Conservation (phyloP, 2,113 vertebrate genomes). For the Gymnocephalus cernua region DNA sequence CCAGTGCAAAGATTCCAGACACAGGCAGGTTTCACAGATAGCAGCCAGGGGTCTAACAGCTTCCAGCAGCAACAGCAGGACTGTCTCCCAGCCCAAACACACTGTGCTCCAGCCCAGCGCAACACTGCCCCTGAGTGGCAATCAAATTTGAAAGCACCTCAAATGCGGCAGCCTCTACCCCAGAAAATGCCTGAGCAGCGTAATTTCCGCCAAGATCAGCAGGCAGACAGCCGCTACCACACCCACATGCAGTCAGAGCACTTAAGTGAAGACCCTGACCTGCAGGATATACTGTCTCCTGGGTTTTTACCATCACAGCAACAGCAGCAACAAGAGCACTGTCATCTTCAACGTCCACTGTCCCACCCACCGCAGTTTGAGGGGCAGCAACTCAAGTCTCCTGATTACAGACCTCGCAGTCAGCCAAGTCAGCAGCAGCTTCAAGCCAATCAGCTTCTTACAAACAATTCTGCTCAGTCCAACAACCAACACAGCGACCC, state of each 20-base stretch:
- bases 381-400: conserved; percentile 81
- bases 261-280: conserved; percentile 85
- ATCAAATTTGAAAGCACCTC: conserved; percentile 66
- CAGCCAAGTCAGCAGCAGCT: conserved; percentile 79
- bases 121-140: conserved; percentile 84
- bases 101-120: conserved; percentile 78
- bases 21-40: conserved; percentile 75
- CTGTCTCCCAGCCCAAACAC: conserved; percentile 54
- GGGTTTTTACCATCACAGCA: conserved; percentile 73
- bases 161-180: conserved; percentile 68
- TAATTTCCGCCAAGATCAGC: conserved; percentile 74
- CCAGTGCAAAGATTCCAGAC: conserved; percentile 77
- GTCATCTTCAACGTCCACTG: conserved; percentile 77
- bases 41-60: conserved; percentile 64
- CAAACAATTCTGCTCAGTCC: conserved; percentile 72
- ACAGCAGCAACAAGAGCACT: conserved; percentile 81
- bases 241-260: conserved; percentile 83
- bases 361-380: conserved; percentile 80
- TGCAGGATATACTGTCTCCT: conserved; percentile 82
- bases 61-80: conserved; percentile 76
- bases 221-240: conserved; percentile 75
- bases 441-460: conserved; percentile 65
- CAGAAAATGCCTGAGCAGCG: conserved; percentile 74
- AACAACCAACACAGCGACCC: conserved; percentile 81
- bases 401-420: conserved; percentile 78